Conservation (phyloP, 2,113 vertebrate species). For the Rafetus swinhoei region DNA sequence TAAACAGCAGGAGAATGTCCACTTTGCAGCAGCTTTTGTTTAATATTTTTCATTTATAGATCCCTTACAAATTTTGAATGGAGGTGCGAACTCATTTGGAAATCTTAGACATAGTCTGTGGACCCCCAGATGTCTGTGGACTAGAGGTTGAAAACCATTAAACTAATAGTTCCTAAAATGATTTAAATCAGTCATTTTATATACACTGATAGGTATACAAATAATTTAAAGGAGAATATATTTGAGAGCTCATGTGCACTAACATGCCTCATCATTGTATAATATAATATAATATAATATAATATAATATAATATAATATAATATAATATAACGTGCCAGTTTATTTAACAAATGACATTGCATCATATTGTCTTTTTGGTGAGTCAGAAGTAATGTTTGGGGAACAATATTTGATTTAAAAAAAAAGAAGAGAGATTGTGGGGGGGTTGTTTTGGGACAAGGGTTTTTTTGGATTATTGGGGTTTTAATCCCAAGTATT, state of each 20-base stretch:
- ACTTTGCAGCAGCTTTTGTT: background rate
- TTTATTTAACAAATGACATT: background rate
- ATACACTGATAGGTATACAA: background rate
- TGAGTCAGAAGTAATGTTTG: background rate
- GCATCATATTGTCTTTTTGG: background rate
- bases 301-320: too few relatives aligned
- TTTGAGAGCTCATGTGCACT: background rate
- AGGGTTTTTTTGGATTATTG: too few relatives aligned
- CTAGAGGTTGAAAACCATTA: too few relatives aligned
- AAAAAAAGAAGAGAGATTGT: background rate
- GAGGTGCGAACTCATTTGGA: too few relatives aligned
- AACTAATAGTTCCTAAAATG: background rate
- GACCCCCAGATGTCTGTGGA: too few relatives aligned
- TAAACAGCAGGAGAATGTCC: background rate
- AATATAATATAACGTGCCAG: background rate
- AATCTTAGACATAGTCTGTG: too few relatives aligned
- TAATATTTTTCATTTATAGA: background rate
- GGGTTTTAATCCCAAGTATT: background rate
- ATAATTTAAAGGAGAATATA: background rate
- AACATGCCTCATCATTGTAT: background rate
- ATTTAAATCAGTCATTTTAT: background rate
- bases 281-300: background rate
- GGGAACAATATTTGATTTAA: background rate
- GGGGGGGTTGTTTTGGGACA: too few relatives aligned
- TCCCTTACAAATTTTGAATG: too few relatives aligned